phyloP scores from a whole-genome alignment of 1,140 invertebrate genomes.

The Dreissena rostriformis region DNA sequence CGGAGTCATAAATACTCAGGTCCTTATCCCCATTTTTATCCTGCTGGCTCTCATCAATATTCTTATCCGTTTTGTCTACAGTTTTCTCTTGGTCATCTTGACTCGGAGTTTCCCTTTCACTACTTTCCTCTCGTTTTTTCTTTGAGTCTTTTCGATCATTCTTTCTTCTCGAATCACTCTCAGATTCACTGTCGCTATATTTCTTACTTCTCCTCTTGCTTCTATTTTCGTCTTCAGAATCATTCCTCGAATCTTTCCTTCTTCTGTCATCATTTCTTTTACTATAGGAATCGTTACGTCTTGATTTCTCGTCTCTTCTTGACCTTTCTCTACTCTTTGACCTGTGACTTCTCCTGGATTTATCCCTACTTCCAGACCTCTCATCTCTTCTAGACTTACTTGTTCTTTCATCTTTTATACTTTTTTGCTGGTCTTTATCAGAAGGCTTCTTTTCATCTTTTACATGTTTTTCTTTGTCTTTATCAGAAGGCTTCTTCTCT shows the following conservation, averaged over 20 bases:
- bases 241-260: conserved; percentile 26
- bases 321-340: neutral
- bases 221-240: conserved; percentile 34
- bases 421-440: neutral
- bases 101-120: conserved; percentile 24
- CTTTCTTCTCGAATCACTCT: conserved; percentile 30
- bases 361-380: conserved; percentile 17
- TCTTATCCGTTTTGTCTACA: conserved; percentile 51
- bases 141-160: conserved; percentile 42
- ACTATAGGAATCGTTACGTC: conserved; percentile 21
- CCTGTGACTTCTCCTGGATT: conserved; percentile 13
- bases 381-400: neutral
- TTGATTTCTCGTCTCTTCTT: conserved; percentile 19
- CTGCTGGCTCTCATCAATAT: conserved; percentile 9
- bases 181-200: conserved; percentile 21
- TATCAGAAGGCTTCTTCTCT: neutral
- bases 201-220: conserved; percentile 24
- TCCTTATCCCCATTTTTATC: conserved; percentile 11
- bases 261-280: conserved; percentile 43
- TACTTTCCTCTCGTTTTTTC: conserved; percentile 2
- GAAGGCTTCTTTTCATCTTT: neutral
- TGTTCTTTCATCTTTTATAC: neutral
- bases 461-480: neutral
- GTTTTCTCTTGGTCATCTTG: conserved; percentile 40
- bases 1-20: conserved; percentile 56